phyloP scores from a whole-genome alignment of 35 echinoderm and acorn worm genomes.

The Holothuria glaberrima region DNA sequence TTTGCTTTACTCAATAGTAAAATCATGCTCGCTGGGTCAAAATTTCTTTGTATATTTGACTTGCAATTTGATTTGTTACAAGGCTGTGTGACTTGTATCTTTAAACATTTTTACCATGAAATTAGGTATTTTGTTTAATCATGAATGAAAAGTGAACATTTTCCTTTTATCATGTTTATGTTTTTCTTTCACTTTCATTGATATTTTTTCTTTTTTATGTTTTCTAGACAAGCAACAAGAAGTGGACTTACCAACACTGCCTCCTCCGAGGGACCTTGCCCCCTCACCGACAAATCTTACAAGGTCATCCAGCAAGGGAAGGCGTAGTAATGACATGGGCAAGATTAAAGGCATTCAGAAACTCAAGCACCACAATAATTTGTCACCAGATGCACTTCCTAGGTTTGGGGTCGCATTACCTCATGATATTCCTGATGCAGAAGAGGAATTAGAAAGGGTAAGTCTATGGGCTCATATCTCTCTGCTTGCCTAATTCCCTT shows the following conservation, averaged over 20 bases:
- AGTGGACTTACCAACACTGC: slow-evolving; percentile 78
- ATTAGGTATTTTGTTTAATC: background rate
- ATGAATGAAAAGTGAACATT: background rate
- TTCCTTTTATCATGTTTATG: background rate
- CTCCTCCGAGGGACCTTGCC: slow-evolving; percentile 64
- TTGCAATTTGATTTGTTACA: no score
- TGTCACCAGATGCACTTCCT: slow-evolving; percentile 62
- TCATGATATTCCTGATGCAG: slow-evolving; percentile 57
- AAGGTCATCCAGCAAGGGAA: slow-evolving; percentile 60
- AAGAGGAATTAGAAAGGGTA: slow-evolving; percentile 88
- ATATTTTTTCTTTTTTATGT: background rate
- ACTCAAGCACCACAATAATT: slow-evolving; percentile 73
- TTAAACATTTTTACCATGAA: background rate
- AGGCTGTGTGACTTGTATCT: no score
- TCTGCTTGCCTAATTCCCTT: no score
- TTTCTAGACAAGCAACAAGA: slow-evolving; percentile 89
- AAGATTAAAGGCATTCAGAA: slow-evolving; percentile 73
- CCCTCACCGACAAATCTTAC: slow-evolving; percentile 78
- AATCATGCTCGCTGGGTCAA: no score
- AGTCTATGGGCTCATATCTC: background rate
- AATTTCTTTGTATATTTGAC: no score
- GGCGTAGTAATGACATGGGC: slow-evolving; percentile 68
- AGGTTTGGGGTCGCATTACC: slow-evolving; percentile 74
- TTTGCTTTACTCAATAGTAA: no score
- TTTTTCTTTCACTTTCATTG: background rate